A percentile compares a stretch with the other conserved stretches of the same genome.
These are phyloP conservation scores for Exaiptasia diaphana DNA, from an alignment of 64 coral and sea anemone genomes.

Conservation along the genomic window DNA sequence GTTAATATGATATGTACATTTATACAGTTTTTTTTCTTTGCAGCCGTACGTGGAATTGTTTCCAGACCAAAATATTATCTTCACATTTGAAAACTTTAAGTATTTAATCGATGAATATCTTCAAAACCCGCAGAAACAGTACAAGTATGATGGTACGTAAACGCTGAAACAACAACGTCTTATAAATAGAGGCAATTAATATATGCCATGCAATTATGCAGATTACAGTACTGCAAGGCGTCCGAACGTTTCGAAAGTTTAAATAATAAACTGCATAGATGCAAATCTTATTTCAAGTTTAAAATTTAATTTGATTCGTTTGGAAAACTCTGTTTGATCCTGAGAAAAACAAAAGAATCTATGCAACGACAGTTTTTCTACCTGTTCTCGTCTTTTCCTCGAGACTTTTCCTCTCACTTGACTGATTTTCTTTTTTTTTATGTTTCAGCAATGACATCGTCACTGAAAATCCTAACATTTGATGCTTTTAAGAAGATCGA, in stretches of 20 bases:
- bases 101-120: slow-evolving; percentile 15
- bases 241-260: no score
- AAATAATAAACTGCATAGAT: no score
- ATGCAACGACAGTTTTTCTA: neutral
- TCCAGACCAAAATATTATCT: neutral
- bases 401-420: neutral
- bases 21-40: neutral
- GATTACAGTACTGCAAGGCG: no score
- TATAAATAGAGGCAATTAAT: no score
- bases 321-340: neutral
- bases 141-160: slow-evolving; percentile 6
- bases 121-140: neutral
- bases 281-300: no score
- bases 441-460: neutral
- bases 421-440: neutral
- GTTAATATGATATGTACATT: neutral
- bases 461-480: neutral
- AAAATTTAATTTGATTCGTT: no score
- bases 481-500: neutral
- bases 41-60: slow-evolving; percentile 40
- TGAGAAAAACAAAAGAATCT: neutral
- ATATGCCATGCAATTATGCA: no score
- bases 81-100: neutral
- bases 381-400: neutral
- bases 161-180: no score